Percentiles rank a stretch among this genome's conserved stretches.
phyloP scores from a whole-genome alignment of 2,797 vertebrate genomes.

The Coregonus suidteri region DNA sequence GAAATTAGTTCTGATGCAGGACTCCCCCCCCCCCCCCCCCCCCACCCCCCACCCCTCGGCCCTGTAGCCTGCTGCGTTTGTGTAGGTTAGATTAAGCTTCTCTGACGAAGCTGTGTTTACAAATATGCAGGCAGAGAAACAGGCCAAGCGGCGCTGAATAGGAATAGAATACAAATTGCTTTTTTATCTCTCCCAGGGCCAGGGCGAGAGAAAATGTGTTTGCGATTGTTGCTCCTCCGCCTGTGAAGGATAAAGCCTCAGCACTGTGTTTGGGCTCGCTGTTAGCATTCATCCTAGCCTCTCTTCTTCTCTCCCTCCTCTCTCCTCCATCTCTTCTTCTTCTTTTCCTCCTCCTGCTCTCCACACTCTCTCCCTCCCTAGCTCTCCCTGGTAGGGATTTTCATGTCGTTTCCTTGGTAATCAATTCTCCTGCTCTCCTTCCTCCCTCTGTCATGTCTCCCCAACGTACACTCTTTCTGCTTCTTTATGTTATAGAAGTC shows the following conservation, averaged over 20 bases:
- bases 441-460: constrained; percentile 42
- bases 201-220: constrained; percentile 82
- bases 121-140: constrained; percentile 84
- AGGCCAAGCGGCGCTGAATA: constrained; percentile 81
- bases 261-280: constrained; percentile 77
- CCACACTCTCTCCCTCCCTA: not conserved
- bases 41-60: constrained; percentile 3
- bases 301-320: constrained; percentile 14
- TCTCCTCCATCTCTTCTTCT: constrained; percentile 13
- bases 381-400: constrained; percentile 55
- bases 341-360: not conserved
- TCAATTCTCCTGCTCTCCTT: constrained; percentile 59
- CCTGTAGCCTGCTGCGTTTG: constrained; percentile 74
- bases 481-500: constrained; percentile 25
- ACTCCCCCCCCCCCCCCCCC: constrained; percentile 16
- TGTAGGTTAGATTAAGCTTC: constrained; percentile 83
- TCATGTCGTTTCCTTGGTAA: constrained; percentile 74
- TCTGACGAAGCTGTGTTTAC: constrained; percentile 84
- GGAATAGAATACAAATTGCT: constrained; percentile 86
- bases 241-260: constrained; percentile 81
- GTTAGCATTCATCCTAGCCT: constrained; percentile 80
- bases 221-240: constrained; percentile 82
- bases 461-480: constrained; percentile 55
- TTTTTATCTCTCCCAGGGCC: constrained; percentile 84
- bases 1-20: constrained; percentile 49